A percentile compares a stretch with the other conserved stretches of the same genome.
Conservation (phyloP, 2,113 vertebrate genomes). For the Notothenia coriiceps region DNA sequence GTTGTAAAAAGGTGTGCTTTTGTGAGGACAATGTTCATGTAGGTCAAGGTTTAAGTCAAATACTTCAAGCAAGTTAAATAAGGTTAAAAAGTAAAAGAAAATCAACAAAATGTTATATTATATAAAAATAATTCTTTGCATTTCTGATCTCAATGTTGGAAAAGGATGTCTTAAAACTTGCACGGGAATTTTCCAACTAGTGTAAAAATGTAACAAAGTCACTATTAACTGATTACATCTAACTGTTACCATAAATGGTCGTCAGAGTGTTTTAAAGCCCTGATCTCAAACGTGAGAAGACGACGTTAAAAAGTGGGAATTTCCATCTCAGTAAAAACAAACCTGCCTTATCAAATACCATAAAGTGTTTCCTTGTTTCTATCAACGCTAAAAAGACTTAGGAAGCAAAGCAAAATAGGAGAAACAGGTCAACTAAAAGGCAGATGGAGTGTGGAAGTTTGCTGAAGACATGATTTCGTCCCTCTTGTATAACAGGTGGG, state of each 20-base stretch:
- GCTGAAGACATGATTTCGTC: conserved; percentile 31
- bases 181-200: too few species aligned
- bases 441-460: conserved; percentile 21
- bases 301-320: background rate
- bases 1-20: too few species aligned
- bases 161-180: background rate
- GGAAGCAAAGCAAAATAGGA: background rate
- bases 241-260: background rate
- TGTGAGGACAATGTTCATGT: too few species aligned
- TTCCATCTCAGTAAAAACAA: background rate
- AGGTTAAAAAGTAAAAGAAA: too few species aligned
- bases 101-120: too few species aligned
- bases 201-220: background rate
- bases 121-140: too few species aligned
- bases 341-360: background rate
- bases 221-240: background rate
- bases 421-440: background rate
- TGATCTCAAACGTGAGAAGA: too few species aligned
- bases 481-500: conserved; percentile 38
- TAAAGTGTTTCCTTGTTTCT: background rate
- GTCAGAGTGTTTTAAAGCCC: background rate
- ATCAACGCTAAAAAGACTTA: too few species aligned
- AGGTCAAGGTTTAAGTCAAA: too few species aligned
- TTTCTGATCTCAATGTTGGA: background rate
- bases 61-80: too few species aligned